These are phyloP conservation scores for Encarsia formosa DNA, from an alignment of 2,888 invertebrate species.

Conservation along the genomic window DNA sequence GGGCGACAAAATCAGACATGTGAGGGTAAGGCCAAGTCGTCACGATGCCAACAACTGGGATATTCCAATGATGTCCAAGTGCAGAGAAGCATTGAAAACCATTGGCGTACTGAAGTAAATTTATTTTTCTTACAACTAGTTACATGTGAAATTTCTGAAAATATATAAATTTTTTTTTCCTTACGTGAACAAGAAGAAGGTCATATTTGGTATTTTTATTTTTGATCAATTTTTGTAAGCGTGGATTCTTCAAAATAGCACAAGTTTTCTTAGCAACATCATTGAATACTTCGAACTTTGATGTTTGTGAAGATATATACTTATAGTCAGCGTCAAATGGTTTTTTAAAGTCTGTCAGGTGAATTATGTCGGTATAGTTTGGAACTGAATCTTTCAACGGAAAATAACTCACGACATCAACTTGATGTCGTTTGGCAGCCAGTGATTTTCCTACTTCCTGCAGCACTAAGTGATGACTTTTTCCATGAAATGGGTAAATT, in stretches of 20 bases:
- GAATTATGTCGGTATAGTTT: conserved; percentile 16
- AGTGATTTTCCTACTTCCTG: conserved; percentile 49
- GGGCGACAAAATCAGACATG: conserved; percentile 31
- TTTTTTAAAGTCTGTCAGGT: not conserved
- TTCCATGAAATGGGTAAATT: conserved; percentile 50
- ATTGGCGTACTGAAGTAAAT: too few species aligned
- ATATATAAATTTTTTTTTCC: too few species aligned
- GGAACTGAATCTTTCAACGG: conserved; percentile 34
- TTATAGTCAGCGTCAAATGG: not conserved
- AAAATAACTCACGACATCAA: conserved; percentile 44
- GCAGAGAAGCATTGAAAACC: conserved; percentile 31
- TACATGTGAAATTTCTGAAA: too few species aligned
- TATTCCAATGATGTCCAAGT: conserved; percentile 32
- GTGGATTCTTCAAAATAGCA: conserved; percentile 27
- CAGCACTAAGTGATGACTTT: conserved; percentile 53
- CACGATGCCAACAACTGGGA: conserved; percentile 31
- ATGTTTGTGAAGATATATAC: too few species aligned
- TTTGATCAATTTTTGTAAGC: too few species aligned
- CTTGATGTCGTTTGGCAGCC: conserved; percentile 50
- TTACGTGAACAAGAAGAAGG: too few species aligned
- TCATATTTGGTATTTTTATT: too few species aligned
- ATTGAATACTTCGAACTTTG: too few species aligned
- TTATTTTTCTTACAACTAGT: too few species aligned
- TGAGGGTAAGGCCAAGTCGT: conserved; percentile 33
- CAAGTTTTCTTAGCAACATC: too few species aligned